phyloP scores from a whole-genome alignment of 2,888 invertebrate species.

The Drosophila borborema region DNA sequence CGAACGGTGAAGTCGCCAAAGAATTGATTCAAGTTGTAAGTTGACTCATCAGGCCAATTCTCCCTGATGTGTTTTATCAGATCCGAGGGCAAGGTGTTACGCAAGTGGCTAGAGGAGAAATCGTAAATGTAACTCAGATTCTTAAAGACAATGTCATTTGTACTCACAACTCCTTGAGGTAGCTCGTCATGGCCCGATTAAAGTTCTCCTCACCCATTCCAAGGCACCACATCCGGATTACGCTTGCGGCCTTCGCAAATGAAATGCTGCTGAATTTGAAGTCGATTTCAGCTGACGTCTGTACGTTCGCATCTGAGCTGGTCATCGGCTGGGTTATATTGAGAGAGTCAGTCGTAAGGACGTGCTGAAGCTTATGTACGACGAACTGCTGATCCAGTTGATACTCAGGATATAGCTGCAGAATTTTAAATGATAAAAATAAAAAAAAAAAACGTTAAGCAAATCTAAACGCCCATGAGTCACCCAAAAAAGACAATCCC shows the following conservation, averaged over 20 bases:
- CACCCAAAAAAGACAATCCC: neutral
- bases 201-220: constrained; percentile 87
- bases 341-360: constrained; percentile 87
- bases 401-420: constrained; percentile 88
- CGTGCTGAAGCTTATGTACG: constrained; percentile 88
- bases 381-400: constrained; percentile 90
- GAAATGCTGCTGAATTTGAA: constrained; percentile 87
- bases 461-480: neutral
- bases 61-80: constrained; percentile 84
- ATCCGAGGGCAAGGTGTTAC: constrained; percentile 85
- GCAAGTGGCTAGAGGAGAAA: neutral
- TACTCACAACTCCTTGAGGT: constrained; percentile 86
- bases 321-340: constrained; percentile 87
- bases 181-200: constrained; percentile 86
- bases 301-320: constrained; percentile 84
- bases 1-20: constrained; percentile 88
- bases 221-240: constrained; percentile 89
- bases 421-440: neutral
- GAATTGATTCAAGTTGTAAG: constrained; percentile 55
- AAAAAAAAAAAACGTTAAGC: neutral
- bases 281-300: constrained; percentile 87
- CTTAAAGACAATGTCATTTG: neutral
- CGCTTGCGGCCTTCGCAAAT: constrained; percentile 88
- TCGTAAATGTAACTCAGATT: neutral
- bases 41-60: constrained; percentile 66